A percentile compares a stretch with the other conserved stretches of the same genome.
phyloP scores from a whole-genome alignment of 2,113 vertebrate genomes.

The Sapayoa aenigma region DNA sequence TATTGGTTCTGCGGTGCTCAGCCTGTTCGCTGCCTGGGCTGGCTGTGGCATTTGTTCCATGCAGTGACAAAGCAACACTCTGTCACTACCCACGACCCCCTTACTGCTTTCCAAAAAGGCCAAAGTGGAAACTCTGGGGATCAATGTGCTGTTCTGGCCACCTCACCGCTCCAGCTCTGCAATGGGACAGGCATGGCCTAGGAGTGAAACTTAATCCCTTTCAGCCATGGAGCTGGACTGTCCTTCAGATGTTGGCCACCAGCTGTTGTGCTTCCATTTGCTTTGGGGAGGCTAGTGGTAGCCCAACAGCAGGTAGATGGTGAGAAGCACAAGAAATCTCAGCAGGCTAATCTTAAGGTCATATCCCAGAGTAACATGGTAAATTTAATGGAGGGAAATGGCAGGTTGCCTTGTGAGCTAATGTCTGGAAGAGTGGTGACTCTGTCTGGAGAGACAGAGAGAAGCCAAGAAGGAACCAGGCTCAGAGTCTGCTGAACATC shows the following conservation, averaged over 20 bases:
- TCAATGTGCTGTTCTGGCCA: neutral
- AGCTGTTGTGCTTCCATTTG: neutral
- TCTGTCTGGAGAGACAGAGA: neutral
- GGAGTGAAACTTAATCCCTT: neutral
- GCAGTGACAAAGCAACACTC: neutral
- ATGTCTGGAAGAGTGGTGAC: neutral
- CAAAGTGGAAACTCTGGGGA: neutral
- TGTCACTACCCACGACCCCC: neutral
- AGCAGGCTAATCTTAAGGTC: neutral
- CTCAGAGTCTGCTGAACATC: fast-evolving
- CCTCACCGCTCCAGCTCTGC: neutral
- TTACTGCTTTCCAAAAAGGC: neutral
- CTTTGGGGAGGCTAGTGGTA: neutral
- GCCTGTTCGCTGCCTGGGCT: neutral
- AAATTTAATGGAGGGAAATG: neutral
- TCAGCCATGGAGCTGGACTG: neutral
- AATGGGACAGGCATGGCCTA: fast-evolving
- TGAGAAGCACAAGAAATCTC: neutral
- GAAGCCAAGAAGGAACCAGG: neutral
- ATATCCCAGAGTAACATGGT: neutral
- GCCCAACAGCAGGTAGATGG: neutral
- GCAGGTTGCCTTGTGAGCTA: neutral
- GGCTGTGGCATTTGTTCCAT: neutral
- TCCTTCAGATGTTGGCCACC: neutral
- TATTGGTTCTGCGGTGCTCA: neutral